phyloP scores from a whole-genome alignment of 2,888 invertebrate genomes.

The Cataglyphis altisquamis region DNA sequence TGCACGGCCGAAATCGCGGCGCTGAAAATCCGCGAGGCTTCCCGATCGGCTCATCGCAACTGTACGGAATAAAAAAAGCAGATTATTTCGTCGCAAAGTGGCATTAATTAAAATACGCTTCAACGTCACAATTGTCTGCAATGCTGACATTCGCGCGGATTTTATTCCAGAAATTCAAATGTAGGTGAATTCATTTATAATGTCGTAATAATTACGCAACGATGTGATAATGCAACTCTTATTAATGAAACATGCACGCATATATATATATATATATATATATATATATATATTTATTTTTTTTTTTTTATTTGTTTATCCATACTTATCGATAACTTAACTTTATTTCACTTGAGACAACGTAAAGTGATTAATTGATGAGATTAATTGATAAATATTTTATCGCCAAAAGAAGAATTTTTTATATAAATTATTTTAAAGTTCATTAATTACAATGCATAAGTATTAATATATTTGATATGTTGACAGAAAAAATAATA shows the following conservation, averaged over 20 bases:
- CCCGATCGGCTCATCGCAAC: not conserved
- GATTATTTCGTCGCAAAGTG: constrained; percentile 37
- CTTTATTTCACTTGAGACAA: not conserved
- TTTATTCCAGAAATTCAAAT: constrained; percentile 17
- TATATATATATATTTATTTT: not conserved
- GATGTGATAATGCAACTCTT: not conserved
- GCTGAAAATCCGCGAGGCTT: constrained; percentile 14
- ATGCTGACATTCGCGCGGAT: constrained; percentile 18
- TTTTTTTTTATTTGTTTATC: not conserved
- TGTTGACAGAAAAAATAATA: not conserved
- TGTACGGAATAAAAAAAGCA: constrained; percentile 13
- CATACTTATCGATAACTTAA: not conserved
- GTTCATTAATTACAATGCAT: not conserved
- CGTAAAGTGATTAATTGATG: too few species aligned
- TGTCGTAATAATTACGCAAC: not conserved
- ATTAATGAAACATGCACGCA: not conserved
- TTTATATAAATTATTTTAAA: not conserved
- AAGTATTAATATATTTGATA: not conserved
- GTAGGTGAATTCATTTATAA: not conserved
- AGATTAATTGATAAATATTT: too few species aligned
- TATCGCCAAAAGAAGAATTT: too few species aligned
- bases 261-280: not conserved
- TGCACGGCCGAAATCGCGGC: constrained; percentile 23
- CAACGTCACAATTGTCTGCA: constrained; percentile 23
- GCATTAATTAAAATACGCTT: constrained; percentile 46